phyloP scores from a whole-genome alignment of 30 jellyfish, hydroid and myxozoan species.

The Mastigias papua region DNA sequence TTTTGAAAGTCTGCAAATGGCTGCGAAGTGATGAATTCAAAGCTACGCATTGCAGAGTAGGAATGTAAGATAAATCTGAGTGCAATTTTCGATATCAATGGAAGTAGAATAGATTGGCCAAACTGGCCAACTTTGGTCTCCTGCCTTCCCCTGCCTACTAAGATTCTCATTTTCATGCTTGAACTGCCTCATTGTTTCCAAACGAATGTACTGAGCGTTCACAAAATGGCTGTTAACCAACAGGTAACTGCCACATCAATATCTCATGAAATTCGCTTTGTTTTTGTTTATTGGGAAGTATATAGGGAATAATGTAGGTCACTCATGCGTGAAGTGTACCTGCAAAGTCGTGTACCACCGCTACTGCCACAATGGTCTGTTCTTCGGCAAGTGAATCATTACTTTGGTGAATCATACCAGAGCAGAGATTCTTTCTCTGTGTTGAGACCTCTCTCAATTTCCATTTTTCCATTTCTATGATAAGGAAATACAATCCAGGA shows the following conservation, averaged over 20 bases:
- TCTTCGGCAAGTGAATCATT: too few species aligned
- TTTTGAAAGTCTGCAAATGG: too few species aligned
- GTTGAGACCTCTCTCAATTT: too few species aligned
- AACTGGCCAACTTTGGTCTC: neutral
- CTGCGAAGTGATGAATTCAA: too few species aligned
- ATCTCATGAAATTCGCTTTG: neutral
- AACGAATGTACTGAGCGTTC: neutral
- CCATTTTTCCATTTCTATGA: neutral
- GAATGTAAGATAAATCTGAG: too few species aligned
- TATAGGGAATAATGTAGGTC: neutral
- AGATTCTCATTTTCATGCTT: neutral
- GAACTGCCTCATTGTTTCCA: neutral
- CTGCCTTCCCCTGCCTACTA: neutral
- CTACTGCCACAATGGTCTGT: too few species aligned
- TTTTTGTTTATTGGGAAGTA: neutral
- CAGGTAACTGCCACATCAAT: constrained; percentile 1
- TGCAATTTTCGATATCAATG: too few species aligned
- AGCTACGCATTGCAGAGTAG: too few species aligned
- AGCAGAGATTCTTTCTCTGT: too few species aligned
- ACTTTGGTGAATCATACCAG: too few species aligned
- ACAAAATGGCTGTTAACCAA: neutral
- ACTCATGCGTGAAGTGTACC: constrained; percentile 52
- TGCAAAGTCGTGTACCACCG: constrained; percentile 16
- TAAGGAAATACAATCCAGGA: neutral
- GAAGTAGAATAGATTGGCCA: too few species aligned